phyloP scores from a whole-genome alignment of 92 coral and sea anemone species.

The Galaxea fascicularis region DNA sequence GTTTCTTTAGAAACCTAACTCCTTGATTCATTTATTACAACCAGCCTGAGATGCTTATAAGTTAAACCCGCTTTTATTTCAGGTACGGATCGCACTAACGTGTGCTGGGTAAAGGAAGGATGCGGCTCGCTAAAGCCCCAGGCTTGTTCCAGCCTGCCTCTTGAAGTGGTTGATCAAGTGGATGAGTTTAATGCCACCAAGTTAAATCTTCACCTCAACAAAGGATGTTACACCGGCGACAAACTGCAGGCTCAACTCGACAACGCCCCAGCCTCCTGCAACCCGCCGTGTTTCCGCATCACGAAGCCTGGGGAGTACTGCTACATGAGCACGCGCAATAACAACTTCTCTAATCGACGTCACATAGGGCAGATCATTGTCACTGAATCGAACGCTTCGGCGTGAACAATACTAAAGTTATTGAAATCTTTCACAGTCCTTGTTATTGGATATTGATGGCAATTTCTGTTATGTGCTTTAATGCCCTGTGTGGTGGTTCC shows the following conservation, averaged over 20 bases:
- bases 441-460: too few relatives aligned
- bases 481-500: too few relatives aligned
- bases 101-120: conserved; percentile 59
- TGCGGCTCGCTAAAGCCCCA: conserved; percentile 42
- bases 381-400: not conserved
- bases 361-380: conserved; percentile 61
- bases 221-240: conserved; percentile 48
- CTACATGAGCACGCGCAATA: conserved; percentile 68
- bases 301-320: conserved; percentile 60
- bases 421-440: too few relatives aligned
- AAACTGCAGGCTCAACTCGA: conserved; percentile 49
- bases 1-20: too few relatives aligned
- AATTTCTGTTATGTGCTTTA: too few relatives aligned
- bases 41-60: too few relatives aligned
- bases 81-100: conserved; percentile 64
- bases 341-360: conserved; percentile 71
- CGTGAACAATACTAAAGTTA: too few relatives aligned
- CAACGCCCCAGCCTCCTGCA: conserved; percentile 65
- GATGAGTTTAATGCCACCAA: conserved; percentile 10
- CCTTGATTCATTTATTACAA: too few relatives aligned
- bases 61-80: not conserved
- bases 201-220: conserved; percentile 50
- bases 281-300: conserved; percentile 66
- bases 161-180: conserved; percentile 52
- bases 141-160: conserved; percentile 51